Evolutionary conservation across 1,140 invertebrate genomes (phyloP), one percentile per base, ranked within the genome.

Genomic region (Acromyrmex charruanus): DNA sequence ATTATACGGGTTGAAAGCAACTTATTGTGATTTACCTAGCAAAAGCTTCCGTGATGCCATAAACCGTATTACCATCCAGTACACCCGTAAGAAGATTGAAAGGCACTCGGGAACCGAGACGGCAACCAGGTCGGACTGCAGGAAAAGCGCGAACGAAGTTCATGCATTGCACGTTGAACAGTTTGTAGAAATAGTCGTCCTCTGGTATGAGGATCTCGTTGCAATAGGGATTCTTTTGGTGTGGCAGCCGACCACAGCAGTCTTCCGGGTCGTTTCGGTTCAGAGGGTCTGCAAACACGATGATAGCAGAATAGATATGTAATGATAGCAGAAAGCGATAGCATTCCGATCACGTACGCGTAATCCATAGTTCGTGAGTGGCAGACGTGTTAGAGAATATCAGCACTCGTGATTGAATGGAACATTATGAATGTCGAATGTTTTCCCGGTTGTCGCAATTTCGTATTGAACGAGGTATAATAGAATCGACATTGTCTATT

Each of bases 141-240:
- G 98, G 98, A 94, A 98, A 98, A 31, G 97, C 98, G 87, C 98
- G 96, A 1, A 98, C 98, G 90, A 99, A 99, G 94, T 99, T 97
- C 93, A 98, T 97, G 92, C 98, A 99, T 90, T 97, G 97, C 18
- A 98, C 97, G 72, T 97, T 96, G 94, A 98, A 99, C 35, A 98
- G 96, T 16, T 97, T 96, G 96, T 98, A 99, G 96, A 99, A 99
- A 92, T 98, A 98, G 94, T 99, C 99, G 92, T 99, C 97, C 74
- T 97, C 97, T 0, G 98, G 98, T 35, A 99, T 97, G 51, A 96
- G 93, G 87, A 99, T 99, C 94, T 99, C 98, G 93, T 99, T 97
- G 94, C 99, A 99, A 92, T 98, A 98, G 0, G 98, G 98, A 95
- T 99, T 98, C 91, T 98, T 98, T 14, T 97, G 95, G 89, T 98